A percentile compares a stretch with the other conserved stretches of the same genome.
Conservation (phyloP, 2,797 vertebrate genomes). For the Gobio occitaniae region DNA sequence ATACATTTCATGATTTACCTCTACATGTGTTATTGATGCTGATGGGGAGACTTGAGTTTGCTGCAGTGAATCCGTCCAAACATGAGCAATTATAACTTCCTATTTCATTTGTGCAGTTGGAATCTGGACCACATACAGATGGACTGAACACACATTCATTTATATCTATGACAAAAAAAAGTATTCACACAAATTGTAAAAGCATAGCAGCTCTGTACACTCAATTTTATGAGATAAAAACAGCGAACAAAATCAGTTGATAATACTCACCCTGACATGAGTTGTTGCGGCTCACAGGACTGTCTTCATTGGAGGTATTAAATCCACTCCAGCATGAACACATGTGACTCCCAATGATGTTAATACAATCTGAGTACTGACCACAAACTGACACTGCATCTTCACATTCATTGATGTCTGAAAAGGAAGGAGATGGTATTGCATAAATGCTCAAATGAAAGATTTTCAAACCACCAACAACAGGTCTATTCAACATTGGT, state of each 20-base stretch:
- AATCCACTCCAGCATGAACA: conserved; percentile 49
- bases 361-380: conserved; percentile 37
- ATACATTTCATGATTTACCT: not conserved
- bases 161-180: not conserved
- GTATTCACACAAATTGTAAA: too few relatives aligned
- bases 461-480: not conserved
- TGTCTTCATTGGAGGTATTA: not conserved
- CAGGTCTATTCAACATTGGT: not conserved
- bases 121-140: not conserved
- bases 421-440: not conserved
- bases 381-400: conserved; percentile 36
- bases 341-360: conserved; percentile 29
- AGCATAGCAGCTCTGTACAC: too few relatives aligned
- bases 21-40: not conserved
- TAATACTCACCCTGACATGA: conserved; percentile 26
- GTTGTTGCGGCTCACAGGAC: conserved; percentile 8
- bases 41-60: not conserved
- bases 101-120: not conserved
- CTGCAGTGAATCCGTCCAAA: conserved; percentile 12
- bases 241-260: too few relatives aligned
- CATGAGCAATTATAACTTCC: conserved; percentile 16
- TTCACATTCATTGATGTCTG: conserved; percentile 26
- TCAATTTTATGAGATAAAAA: too few relatives aligned
- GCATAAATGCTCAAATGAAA: not conserved
- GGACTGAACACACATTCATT: not conserved